These are phyloP conservation scores for Heteromurus nitidus DNA, from an alignment of 2,888 invertebrate genomes.

Conservation along the genomic window DNA sequence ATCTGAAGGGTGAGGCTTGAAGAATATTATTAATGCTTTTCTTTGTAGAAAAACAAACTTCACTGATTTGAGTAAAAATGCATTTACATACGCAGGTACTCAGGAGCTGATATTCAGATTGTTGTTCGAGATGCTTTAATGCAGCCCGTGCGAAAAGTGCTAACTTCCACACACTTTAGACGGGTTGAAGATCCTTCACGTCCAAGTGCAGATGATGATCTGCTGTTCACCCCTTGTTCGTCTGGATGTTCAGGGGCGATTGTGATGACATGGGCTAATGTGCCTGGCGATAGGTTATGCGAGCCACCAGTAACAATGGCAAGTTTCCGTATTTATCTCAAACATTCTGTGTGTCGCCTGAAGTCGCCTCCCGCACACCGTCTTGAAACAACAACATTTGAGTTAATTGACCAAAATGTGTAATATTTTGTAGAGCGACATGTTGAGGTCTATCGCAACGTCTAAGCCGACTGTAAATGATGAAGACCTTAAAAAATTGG, in stretches of 20 bases:
- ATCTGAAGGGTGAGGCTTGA: conserved; percentile 84
- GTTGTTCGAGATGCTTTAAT: conserved; percentile 98
- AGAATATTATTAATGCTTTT: background rate
- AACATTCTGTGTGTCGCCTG: too few species aligned
- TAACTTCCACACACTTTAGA: conserved; percentile 96
- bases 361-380: too few species aligned
- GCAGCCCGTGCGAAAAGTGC: conserved; percentile 99
- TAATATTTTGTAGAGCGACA: conserved; percentile 83
- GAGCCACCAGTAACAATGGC: conserved; percentile 98
- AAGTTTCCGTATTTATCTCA: conserved; percentile 74
- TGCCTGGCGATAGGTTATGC: conserved; percentile 94
- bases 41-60: too few species aligned
- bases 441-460: conserved; percentile 92
- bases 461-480: conserved; percentile 99
- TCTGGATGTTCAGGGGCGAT: conserved; percentile 95
- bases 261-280: conserved; percentile 98
- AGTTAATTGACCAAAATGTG: background rate
- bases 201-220: conserved; percentile 88
- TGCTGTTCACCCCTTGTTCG: conserved; percentile 96
- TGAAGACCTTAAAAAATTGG: conserved; percentile 92
- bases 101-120: conserved; percentile 98
- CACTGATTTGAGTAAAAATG: too few species aligned
- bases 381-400: too few species aligned
- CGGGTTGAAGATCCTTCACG: conserved; percentile 92
- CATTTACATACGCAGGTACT: conserved; percentile 90